phyloP scores from a whole-genome alignment of 2,113 vertebrate species.

The Vulpes lagopus region DNA sequence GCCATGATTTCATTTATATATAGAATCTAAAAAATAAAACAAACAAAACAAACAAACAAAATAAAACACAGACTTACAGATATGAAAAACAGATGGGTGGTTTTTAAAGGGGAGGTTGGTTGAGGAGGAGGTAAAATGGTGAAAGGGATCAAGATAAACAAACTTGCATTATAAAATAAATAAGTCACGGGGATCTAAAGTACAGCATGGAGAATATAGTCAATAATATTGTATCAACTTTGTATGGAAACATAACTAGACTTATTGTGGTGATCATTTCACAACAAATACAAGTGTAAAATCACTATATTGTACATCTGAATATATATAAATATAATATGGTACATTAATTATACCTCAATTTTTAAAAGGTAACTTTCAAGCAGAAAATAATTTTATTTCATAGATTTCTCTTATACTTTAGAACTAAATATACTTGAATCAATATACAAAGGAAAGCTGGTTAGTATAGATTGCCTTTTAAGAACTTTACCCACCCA shows the following conservation, averaged over 20 bases:
- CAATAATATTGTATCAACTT: neutral
- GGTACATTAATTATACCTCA: neutral
- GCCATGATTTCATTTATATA: neutral
- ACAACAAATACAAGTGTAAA: neutral
- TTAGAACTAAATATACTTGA: neutral
- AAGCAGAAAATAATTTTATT: constrained; percentile 35
- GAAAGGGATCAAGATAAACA: neutral
- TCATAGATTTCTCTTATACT: constrained; percentile 8
- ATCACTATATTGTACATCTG: neutral
- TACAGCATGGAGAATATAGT: neutral
- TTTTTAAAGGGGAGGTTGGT: neutral
- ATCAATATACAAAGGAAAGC: constrained; percentile 18
- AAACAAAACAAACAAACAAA: neutral
- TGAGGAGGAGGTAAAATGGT: neutral
- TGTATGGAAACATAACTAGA: neutral
- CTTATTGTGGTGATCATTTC: neutral
- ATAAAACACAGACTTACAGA: neutral
- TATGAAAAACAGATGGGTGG: neutral
- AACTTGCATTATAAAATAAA: neutral
- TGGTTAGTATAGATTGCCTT: neutral
- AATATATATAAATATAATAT: neutral
- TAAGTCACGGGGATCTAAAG: neutral
- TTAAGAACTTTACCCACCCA: neutral
- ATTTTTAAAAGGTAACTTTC: constrained; percentile 24
- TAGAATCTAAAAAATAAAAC: neutral